Evolutionary conservation across 2,888 invertebrate genomes (phyloP), one percentile per base, ranked within the genome.

Genomic region (Sphecodes monilicornis): DNA sequence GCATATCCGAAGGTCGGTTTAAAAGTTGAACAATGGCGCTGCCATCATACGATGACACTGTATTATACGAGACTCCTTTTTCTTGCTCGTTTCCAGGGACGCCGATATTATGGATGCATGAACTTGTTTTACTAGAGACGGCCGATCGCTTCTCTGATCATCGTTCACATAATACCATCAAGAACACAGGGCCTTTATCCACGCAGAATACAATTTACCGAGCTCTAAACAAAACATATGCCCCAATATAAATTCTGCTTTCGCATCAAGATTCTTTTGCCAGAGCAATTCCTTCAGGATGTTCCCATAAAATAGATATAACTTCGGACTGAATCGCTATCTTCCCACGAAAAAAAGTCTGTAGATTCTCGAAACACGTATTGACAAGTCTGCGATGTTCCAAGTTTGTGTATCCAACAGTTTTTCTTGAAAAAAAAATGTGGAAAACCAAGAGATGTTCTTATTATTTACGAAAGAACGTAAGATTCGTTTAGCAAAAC

Each of bases 11-110:
- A 76, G 84, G 50, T 73, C 75, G 60, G 50, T 78, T 84, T 76
- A 76, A 84, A 79, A 73, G 73, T 70, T 79, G 84, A 85, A 85
- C 85, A 85, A 85, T 85, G 73, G 84, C 79, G 36, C 32, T 83
- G 73, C 72, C 76, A 78, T 68, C 76, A 26, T 74, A 64, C 69
- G 76, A 84, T 73, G 84, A 76, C 72, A 84, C 68, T 57, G 79
- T 76, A 74, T 85, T 78, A 84, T 76, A 46, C 76, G 46, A 29
- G 39, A 36, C 73, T 70, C 69, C 80, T 84, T 84, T 76, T 57
- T 57, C 54, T 74, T 70, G 50, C 68, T 26, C 68, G 72, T 79
- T 79, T 85, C 64, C 64, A 76, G 73, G 84, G 84, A 69, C 84
- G 78, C 74, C 41, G 78, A 64, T 79, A 84, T 85, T 70, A 70